Conservation (phyloP, 2,888 invertebrate genomes). For the Pogonocherus hispidulus region DNA sequence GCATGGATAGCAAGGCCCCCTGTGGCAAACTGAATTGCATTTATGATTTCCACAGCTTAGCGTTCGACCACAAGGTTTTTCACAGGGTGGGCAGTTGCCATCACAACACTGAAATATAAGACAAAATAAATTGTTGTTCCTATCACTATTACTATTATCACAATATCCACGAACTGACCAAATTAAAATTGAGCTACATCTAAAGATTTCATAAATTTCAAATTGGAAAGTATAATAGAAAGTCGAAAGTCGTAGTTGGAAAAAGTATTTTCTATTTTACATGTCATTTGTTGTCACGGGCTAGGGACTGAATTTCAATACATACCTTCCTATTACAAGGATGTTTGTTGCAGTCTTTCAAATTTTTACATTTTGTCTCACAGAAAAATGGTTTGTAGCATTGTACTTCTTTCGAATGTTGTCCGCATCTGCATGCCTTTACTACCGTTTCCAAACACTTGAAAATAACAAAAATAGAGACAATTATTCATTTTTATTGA, state of each 20-base stretch:
- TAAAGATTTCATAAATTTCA: too few species aligned
- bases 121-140: too few species aligned
- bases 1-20: conserved; percentile 89
- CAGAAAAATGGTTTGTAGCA: conserved; percentile 90
- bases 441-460: conserved; percentile 77
- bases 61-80: conserved; percentile 86
- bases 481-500: too few species aligned
- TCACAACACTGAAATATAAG: conserved; percentile 80
- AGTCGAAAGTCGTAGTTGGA: too few species aligned
- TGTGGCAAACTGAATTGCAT: conserved; percentile 84
- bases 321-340: conserved; percentile 86
- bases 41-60: conserved; percentile 91
- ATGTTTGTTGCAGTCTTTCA: conserved; percentile 88
- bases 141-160: too few species aligned
- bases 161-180: too few species aligned
- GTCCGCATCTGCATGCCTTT: conserved; percentile 87
- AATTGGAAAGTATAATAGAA: too few species aligned
- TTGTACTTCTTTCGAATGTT: conserved; percentile 84
- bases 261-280: too few species aligned
- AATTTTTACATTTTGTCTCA: conserved; percentile 88
- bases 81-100: conserved; percentile 86
- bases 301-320: conserved; percentile 16
- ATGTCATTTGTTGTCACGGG: too few species aligned
- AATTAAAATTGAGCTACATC: too few species aligned
- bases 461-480: too few species aligned